Base-by-base conservation (phyloP, 2,888 invertebrate species). In the Cloeon dipterum region DNA sequence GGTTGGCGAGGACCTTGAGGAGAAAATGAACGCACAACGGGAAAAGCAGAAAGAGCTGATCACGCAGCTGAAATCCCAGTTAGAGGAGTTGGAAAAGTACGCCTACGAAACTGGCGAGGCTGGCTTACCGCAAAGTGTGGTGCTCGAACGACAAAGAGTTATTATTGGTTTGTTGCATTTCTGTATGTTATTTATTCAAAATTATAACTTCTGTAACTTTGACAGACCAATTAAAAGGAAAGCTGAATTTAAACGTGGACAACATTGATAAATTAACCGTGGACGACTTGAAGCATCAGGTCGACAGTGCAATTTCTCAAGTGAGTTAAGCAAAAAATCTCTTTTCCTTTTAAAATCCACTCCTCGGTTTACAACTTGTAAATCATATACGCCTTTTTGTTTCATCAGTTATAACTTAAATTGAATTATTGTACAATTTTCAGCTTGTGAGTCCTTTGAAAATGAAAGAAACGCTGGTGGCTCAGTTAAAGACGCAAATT, bases 401-500 rank as follows among this genome's bases (percentile, higher is more conserved):
- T n/a, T n/a, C n/a, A n/a, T n/a, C n/a, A 34, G 16, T 16, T 32
- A 4, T 17, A 32, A 17, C 16, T 32, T 29, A 4, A 10, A 13
- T 20, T 32, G 19, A 11, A 4, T 43, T 26, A 39, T n/a, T n/a
- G n/a, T n/a, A n/a, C n/a, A 37, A 33, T 43, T 46, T 47, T 13
- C 51, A 74, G 70, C 75, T 94, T 50, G 79, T 94, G 16, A 91
- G 88, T 47, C 88, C 88, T 13, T 68, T 91, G 42, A 78, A 88
- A 53, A 88, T 94, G 61, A 94, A 96, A 57, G 94, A 94, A 50
- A 91, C 94, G 56, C 65, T 98, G 14, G 91, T 98, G 16, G 68
- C 70, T 33, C 96, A 98, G 57, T 62, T 99, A 16, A 93, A 94
- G 58, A 86, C 89, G 1, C 96, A 99, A 61, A 88, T 99, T 38